These are phyloP conservation scores for Maniola hyperantus DNA, from an alignment of 2,888 invertebrate species.

Conservation along the genomic window DNA sequence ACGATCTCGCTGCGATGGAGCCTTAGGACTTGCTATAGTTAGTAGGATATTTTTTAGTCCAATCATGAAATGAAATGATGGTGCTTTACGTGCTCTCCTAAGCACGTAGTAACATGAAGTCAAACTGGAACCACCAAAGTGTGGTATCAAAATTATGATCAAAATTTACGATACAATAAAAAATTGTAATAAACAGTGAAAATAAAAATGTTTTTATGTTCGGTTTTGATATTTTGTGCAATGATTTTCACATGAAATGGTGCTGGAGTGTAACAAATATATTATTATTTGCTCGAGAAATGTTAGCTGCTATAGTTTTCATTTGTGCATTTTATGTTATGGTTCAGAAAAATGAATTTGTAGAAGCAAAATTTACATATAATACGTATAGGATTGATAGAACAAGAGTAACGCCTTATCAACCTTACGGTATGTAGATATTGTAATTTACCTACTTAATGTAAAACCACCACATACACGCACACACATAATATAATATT, in stretches of 20 bases:
- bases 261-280: neutral
- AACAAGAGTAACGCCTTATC: constrained; percentile 20
- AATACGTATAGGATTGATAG: constrained; percentile 19
- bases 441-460: neutral
- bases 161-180: constrained; percentile 1
- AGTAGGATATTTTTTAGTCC: too few relatives aligned
- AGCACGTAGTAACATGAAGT: too few relatives aligned
- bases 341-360: constrained; percentile 5
- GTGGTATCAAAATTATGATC: neutral
- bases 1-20: too few relatives aligned
- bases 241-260: constrained; percentile 2
- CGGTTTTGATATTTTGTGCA: neutral
- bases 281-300: constrained; percentile 16
- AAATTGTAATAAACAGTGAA: neutral
- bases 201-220: constrained; percentile 3
- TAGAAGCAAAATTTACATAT: constrained; percentile 25
- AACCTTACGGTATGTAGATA: constrained; percentile 24
- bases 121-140: too few relatives aligned
- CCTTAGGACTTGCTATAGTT: too few relatives aligned
- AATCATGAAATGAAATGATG: too few relatives aligned
- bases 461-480: too few relatives aligned
- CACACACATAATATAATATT: too few relatives aligned
- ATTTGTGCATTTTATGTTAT: constrained; percentile 13
- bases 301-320: constrained; percentile 13
- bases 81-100: too few relatives aligned